phyloP scores from a whole-genome alignment of 2,797 vertebrate species.

The Sardinella longiceps region DNA sequence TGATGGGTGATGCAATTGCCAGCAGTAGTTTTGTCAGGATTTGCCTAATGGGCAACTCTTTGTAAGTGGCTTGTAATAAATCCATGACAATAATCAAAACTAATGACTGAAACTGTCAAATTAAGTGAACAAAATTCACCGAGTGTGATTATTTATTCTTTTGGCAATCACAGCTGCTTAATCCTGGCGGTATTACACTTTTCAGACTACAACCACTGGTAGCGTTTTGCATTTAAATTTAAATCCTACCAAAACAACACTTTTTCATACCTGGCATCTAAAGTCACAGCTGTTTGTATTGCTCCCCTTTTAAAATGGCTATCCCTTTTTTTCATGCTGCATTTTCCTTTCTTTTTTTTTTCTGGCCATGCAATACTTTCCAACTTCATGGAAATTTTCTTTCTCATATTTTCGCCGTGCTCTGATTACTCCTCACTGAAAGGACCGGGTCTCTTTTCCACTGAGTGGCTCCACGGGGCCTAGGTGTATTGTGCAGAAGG shows the following conservation, averaged over 20 bases:
- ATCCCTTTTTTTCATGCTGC: neutral
- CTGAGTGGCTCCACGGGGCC: neutral
- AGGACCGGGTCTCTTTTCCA: neutral
- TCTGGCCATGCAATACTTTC: neutral
- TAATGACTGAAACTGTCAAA: neutral
- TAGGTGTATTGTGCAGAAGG: neutral
- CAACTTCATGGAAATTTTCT: constrained; percentile 13
- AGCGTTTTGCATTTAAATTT: neutral
- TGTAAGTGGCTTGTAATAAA: neutral
- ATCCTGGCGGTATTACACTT: neutral
- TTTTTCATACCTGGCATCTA: neutral
- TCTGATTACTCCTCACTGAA: constrained; percentile 18
- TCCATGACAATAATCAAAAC: neutral
- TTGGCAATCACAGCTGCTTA: neutral
- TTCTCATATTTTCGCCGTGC: neutral
- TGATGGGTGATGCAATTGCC: neutral
- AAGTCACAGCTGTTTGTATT: neutral
- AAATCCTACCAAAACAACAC: neutral
- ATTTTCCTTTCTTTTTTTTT: neutral
- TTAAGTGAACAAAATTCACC: constrained; percentile 1
- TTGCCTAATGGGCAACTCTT: neutral
- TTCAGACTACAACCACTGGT: neutral
- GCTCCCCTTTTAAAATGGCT: neutral
- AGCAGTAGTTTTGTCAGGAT: neutral
- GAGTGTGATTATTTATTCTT: neutral